Base-by-base conservation (phyloP, 2,888 invertebrate species). In the Sesamia inferens region DNA sequence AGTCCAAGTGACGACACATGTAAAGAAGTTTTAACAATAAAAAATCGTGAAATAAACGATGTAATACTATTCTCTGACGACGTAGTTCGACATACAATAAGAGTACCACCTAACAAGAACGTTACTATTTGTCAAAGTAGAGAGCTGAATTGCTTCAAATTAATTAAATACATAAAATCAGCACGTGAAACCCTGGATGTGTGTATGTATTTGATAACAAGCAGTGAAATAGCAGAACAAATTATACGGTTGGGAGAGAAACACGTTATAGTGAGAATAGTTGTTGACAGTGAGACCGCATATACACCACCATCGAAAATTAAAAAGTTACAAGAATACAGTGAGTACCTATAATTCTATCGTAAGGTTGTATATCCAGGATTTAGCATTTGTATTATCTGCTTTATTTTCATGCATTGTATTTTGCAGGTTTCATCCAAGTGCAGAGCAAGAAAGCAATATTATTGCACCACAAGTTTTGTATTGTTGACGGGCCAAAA, bases 401-500 rank as follows among this genome's bases (percentile, higher is more conserved):
- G 1, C 1, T 19, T 24, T 55, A n/a, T 7, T 31, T 71, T 39
- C 11, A 22, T 51, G 19, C 0, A 22, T 58, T 57, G 3, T 48
- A 8, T 58, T 62, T 85, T 85, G 5, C 89, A 96, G 96, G 96
- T 93, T 96, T 96, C 82, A 96, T 96, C 74, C 92, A 95, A 87
- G 95, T 96, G 72, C 96, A 96, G 85, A 95, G 93, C 78, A 95
- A 94, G 69, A 94, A 94, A 71, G 31, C 31, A 93, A 96, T 0
- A 97, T 95, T 87, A 92, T 97, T 98, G 98, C 98, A 98, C 90
- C 98, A 98, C 91, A 98, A 98, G 91, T 98, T 98, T 94, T 97
- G 97, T 76, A 92, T 98, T 63, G 93, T 98, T 79, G 98, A 98
- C 90, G 95, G 96, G 76, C 94, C 95, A 61, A 93, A 92, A 88